A percentile compares a stretch with the other conserved stretches of the same genome.
phyloP scores from a whole-genome alignment of 2,113 vertebrate genomes.

The Charadrius vociferus region DNA sequence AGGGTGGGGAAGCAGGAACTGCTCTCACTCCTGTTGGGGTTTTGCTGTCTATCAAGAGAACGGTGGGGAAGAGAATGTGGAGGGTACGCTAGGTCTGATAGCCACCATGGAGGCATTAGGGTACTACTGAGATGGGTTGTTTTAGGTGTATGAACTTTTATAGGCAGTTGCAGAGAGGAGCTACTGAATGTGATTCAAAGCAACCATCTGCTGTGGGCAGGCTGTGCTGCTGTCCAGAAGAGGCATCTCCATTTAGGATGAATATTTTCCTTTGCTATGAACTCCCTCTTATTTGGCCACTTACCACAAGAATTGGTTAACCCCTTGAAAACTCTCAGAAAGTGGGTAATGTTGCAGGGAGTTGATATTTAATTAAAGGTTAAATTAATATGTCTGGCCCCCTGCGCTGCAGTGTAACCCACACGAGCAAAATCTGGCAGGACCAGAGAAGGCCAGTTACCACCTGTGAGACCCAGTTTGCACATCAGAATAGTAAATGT shows the following conservation, averaged over 20 bases:
- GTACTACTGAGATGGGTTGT: background rate
- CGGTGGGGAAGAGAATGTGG: background rate
- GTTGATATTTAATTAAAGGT: background rate
- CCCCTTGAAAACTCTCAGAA: background rate
- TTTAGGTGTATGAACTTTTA: background rate
- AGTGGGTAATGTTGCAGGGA: background rate
- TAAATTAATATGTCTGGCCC: background rate
- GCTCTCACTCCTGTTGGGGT: background rate
- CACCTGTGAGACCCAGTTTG: background rate
- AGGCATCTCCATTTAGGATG: background rate
- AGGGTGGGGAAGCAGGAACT: background rate
- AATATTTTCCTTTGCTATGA: background rate
- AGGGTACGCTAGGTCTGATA: background rate
- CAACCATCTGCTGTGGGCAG: background rate
- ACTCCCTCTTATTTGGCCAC: background rate
- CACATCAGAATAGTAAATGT: background rate
- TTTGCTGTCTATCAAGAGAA: background rate
- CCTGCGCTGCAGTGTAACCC: background rate
- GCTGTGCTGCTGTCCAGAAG: background rate
- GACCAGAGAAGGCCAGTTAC: background rate
- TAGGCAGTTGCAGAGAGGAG: background rate
- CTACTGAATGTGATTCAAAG: background rate
- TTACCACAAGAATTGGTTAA: background rate
- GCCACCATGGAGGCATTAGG: background rate
- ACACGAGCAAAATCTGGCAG: background rate